Evolutionary conservation across 2,888 invertebrate species (phyloP), one percentile per base, ranked within the genome.

Genomic region (Pinctada fucata): DNA sequence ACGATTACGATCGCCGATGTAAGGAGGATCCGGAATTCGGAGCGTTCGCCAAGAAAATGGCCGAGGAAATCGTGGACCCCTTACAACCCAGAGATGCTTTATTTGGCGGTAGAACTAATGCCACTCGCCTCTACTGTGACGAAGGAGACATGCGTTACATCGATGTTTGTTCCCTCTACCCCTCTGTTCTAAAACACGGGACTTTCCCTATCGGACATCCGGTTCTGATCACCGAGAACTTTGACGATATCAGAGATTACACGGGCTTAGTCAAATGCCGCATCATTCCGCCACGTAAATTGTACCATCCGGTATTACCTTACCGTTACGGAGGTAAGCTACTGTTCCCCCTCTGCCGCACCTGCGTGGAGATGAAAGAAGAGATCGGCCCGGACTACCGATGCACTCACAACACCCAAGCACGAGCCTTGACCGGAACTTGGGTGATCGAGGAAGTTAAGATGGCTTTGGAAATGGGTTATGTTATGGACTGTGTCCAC

Each of bases 401-500:
- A n/a, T n/a, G 79, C 58, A 2, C 47, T n/a, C 77, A 81, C 69
- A 45, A 13, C 10, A 75, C 68, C 16, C 45, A 63, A 16, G 75
- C 77, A 51, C 58, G 83, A 10, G 13, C 67, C 31, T 73, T 83
- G 63, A 75, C 79, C 0, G 81, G 82, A 5, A 82, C 81, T 3
- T 81, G n/a, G n/a, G n/a, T n/a, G n/a, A n/a, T n/a, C n/a, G n/a
- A n/a, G n/a, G n/a, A n/a, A n/a, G n/a, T n/a, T n/a, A n/a, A n/a
- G n/a, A n/a, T n/a, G n/a, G n/a, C n/a, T n/a, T n/a, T n/a, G n/a
- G n/a, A n/a, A n/a, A n/a, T n/a, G n/a, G n/a, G n/a, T n/a, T n/a
- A n/a, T n/a, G n/a, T n/a, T n/a, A n/a, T n/a, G n/a, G n/a, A 49
- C 1, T 65, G 72, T 16, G 75, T 79, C 2, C 76, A 76, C 47